Conservation (phyloP, 2,113 vertebrate genomes). For the Anser cygnoides region DNA sequence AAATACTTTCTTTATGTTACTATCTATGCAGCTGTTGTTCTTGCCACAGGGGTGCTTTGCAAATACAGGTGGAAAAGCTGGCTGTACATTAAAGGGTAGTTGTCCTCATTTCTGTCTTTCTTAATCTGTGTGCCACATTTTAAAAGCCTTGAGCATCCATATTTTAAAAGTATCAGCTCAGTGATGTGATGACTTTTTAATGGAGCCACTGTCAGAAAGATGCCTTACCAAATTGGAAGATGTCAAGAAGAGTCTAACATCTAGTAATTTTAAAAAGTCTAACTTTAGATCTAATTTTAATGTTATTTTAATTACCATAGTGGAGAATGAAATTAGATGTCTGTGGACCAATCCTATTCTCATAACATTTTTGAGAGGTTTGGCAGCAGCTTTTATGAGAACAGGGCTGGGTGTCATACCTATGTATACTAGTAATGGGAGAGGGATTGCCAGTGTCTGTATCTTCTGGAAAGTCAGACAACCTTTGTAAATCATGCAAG, state of each 20-base stretch:
- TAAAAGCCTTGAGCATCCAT: not conserved
- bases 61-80: not conserved
- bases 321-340: not conserved
- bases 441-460: not conserved
- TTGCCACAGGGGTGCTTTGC: not conserved
- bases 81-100: not conserved
- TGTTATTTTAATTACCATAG: slow-evolving; percentile 16
- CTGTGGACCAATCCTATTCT: not conserved
- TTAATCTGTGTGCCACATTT: not conserved
- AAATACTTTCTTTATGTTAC: not conserved
- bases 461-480: not conserved
- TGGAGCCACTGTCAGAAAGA: not conserved
- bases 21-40: not conserved
- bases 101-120: not conserved
- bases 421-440: not conserved
- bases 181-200: not conserved
- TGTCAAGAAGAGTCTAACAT: not conserved
- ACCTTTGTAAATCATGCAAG: not conserved
- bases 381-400: slow-evolving; percentile 24
- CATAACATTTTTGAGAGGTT: slow-evolving; percentile 3
- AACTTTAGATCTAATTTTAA: not conserved
- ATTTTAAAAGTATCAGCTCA: not conserved
- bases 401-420: not conserved
- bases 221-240: not conserved
- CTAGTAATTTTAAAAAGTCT: not conserved